phyloP scores from a whole-genome alignment of 1,140 invertebrate species.

The Magallana ariakensis region DNA sequence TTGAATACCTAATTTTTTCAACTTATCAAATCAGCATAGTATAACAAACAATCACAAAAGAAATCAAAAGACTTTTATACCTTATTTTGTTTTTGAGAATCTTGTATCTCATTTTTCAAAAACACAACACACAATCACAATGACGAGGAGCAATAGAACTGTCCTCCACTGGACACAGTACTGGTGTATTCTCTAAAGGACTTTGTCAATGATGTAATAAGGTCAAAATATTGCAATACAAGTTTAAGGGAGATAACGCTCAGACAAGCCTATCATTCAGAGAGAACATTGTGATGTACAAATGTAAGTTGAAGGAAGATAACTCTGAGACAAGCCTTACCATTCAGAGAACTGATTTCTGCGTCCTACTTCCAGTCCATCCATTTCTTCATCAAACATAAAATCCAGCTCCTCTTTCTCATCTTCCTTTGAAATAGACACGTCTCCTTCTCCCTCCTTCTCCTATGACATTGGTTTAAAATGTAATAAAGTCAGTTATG shows the following conservation, averaged over 20 bases:
- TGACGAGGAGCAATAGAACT: not conserved
- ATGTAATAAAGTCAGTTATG: too few species aligned
- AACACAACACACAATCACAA: not conserved
- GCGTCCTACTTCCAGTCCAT: slow-evolving; percentile 83
- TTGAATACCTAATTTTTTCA: too few species aligned
- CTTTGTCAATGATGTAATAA: not conserved
- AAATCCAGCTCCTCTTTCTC: slow-evolving; percentile 95
- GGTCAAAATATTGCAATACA: too few species aligned
- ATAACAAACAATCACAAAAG: too few species aligned
- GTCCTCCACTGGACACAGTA: too few species aligned
- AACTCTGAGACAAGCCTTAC: slow-evolving; percentile 55
- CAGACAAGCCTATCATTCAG: too few species aligned
- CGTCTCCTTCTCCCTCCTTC: not conserved
- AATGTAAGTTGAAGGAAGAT: slow-evolving; percentile 72
- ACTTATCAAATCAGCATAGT: too few species aligned
- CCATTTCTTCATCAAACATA: slow-evolving; percentile 97
- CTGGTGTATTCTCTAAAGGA: not conserved
- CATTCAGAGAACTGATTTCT: slow-evolving; percentile 87
- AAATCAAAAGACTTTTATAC: too few species aligned
- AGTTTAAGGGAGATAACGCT: too few species aligned
- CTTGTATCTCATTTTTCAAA: not conserved
- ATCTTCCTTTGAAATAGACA: slow-evolving; percentile 67
- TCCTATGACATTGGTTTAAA: not conserved
- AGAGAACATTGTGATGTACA: slow-evolving; percentile 87
- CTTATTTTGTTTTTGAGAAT: not conserved